A percentile compares a stretch with the other conserved stretches of the same genome.
Conservation (phyloP, 2,113 vertebrate species). For the Syrrhaptes paradoxus region DNA sequence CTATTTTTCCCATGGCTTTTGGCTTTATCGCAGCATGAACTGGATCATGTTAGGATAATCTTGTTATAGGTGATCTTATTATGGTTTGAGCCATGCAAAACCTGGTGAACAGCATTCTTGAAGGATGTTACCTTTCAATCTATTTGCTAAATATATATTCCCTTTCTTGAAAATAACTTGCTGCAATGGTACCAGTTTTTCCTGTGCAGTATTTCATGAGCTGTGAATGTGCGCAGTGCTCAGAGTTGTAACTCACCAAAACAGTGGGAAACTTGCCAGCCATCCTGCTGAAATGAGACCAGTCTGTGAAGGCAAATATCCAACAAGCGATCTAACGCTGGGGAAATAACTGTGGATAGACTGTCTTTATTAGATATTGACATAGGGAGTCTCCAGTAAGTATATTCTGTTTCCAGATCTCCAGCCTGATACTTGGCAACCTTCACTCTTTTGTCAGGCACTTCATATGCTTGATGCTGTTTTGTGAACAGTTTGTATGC, state of each 20-base stretch:
- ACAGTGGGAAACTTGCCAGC: constrained; percentile 19
- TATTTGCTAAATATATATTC: not conserved
- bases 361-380: not conserved
- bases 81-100: not conserved
- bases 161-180: not conserved
- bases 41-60: not conserved
- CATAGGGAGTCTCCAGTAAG: not conserved
- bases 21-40: not conserved
- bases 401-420: not conserved
- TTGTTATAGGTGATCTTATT: not conserved
- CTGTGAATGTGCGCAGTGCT: not conserved
- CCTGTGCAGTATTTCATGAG: not conserved
- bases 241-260: not conserved
- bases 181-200: not conserved
- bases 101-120: not conserved
- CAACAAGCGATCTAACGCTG: not conserved
- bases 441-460: not conserved
- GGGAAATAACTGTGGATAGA: not conserved
- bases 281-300: not conserved
- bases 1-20: not conserved
- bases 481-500: not conserved
- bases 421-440: not conserved
- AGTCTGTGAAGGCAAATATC: not conserved
- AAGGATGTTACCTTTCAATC: not conserved
- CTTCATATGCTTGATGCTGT: not conserved